These are phyloP conservation scores for Chloroceryle inda DNA, from an alignment of 2,797 vertebrate species.

Conservation along the genomic window DNA sequence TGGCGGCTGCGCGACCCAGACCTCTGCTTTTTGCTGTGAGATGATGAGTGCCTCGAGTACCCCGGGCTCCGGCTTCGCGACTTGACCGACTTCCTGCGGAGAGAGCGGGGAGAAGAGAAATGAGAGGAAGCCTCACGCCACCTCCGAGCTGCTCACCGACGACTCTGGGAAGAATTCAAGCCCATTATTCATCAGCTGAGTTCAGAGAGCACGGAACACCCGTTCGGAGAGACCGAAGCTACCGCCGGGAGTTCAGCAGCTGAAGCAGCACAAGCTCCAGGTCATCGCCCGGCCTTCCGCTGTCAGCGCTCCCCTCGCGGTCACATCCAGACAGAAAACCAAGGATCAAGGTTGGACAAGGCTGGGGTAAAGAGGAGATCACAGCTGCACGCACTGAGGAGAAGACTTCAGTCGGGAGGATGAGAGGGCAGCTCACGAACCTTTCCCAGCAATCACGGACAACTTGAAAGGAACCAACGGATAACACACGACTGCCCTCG, in stretches of 20 bases:
- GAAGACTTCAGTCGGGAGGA: neutral
- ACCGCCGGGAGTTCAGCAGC: neutral
- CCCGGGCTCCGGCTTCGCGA: constrained; percentile 94
- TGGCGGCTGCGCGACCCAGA: constrained; percentile 90
- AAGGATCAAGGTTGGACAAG: neutral
- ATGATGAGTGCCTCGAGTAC: constrained; percentile 90
- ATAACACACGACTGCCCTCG: neutral
- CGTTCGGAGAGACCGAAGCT: neutral
- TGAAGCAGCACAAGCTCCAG: neutral
- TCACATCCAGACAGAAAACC: fast-evolving
- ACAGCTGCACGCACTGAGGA: neutral
- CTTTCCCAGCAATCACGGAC: neutral
- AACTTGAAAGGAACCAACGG: neutral
- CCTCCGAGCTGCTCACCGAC: neutral
- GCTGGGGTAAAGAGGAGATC: neutral
- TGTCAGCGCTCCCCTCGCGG: neutral
- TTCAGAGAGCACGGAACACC: fast-evolving
- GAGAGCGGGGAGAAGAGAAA: neutral
- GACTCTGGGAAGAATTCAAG: fast-evolving
- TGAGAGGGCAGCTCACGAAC: neutral
- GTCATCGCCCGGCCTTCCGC: neutral
- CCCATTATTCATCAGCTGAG: neutral
- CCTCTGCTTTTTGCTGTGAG: constrained; percentile 90
- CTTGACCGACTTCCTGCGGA: constrained; percentile 89
- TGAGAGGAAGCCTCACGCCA: fast-evolving